Conservation (phyloP, 2,888 invertebrate species). For the Andrena haemorrhoa region DNA sequence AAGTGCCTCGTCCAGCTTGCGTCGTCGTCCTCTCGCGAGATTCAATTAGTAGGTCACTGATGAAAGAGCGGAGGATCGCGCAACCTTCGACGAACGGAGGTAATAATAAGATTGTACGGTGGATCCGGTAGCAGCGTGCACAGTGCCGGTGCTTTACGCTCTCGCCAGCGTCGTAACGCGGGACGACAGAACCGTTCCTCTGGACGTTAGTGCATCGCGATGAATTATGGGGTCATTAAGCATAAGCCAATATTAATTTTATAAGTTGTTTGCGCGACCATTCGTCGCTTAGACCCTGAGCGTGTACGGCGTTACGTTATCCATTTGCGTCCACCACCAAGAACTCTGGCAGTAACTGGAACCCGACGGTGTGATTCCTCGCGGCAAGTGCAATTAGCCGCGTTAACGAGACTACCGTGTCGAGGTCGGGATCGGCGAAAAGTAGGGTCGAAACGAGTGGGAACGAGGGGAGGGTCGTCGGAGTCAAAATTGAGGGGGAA, state of each 20-base stretch:
- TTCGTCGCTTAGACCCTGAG: neutral
- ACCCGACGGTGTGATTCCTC: neutral
- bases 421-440: conserved; percentile 34
- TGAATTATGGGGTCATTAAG: conserved; percentile 18
- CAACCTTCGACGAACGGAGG: conserved; percentile 64
- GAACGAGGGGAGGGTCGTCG: neutral
- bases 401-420: conserved; percentile 49
- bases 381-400: conserved; percentile 48
- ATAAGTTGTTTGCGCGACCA: no score
- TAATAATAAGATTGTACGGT: conserved; percentile 62
- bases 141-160: conserved; percentile 8
- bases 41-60: conserved; percentile 45
- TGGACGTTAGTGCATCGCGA: conserved; percentile 28
- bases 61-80: conserved; percentile 55
- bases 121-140: conserved; percentile 54
- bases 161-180: neutral
- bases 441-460: neutral
- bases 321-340: no score
- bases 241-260: neutral
- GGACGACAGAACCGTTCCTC: neutral
- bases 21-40: conserved; percentile 32
- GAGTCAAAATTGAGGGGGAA: conserved; percentile 13
- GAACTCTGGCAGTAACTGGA: neutral
- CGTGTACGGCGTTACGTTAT: no score
- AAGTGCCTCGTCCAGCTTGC: neutral